Conservation (phyloP, 2,797 vertebrate genomes). For the Lindbergichthys nudifrons region DNA sequence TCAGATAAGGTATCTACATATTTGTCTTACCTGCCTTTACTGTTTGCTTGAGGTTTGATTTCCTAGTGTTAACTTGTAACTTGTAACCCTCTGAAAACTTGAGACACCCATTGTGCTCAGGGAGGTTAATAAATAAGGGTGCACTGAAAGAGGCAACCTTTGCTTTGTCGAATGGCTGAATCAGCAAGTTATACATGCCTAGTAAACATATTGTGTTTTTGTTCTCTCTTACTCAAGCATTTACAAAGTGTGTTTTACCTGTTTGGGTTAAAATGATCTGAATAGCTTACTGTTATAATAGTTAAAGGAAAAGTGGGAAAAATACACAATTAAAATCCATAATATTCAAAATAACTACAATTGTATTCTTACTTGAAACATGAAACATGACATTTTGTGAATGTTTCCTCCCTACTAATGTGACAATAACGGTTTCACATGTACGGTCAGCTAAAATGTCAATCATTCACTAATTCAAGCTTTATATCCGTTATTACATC, state of each 20-base stretch:
- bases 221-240: neutral
- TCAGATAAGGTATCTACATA: neutral
- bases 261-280: neutral
- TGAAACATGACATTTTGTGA: too few species aligned
- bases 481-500: neutral
- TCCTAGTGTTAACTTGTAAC: conserved; percentile 6
- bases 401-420: too few species aligned
- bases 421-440: neutral
- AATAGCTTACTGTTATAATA: neutral
- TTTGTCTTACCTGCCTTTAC: neutral
- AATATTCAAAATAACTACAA: neutral
- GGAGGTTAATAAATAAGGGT: conserved; percentile 23
- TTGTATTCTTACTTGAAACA: too few species aligned
- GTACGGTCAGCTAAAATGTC: neutral
- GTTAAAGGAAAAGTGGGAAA: neutral
- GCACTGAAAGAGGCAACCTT: conserved; percentile 18
- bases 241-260: neutral
- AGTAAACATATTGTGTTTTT: neutral
- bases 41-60: conserved; percentile 6
- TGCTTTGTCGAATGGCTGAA: conserved; percentile 2
- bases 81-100: neutral
- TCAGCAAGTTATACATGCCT: neutral
- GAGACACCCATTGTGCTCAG: conserved; percentile 3
- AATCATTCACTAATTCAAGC: neutral
- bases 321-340: neutral